Percentiles rank a stretch among this genome's conserved stretches.
Evolutionary conservation across 2,888 invertebrate genomes (phyloP).

Genomic region (Dryococelus australis): DNA sequence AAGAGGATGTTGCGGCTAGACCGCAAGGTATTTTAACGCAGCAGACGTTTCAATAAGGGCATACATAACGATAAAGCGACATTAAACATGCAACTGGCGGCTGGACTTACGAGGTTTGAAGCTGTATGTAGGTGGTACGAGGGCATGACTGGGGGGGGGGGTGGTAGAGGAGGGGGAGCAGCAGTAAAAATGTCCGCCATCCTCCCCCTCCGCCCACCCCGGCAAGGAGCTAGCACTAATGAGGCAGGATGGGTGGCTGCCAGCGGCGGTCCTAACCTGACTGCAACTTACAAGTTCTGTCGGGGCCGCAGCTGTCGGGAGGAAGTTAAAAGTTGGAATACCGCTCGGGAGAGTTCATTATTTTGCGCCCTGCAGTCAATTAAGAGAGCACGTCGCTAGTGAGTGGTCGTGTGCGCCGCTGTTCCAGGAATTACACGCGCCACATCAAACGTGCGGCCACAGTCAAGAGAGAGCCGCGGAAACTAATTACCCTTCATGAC

Average conservation of each 20-base stretch:
- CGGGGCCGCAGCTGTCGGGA: neutral
- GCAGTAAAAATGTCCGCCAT: neutral
- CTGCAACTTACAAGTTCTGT: neutral
- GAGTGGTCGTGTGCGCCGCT: neutral
- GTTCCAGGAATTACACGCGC: neutral
- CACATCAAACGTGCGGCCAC: too few relatives aligned
- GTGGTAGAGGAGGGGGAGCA: neutral
- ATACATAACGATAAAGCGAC: neutral
- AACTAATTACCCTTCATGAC: too few relatives aligned
- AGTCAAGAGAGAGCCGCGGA: too few relatives aligned
- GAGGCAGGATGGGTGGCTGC: slow-evolving; percentile 16
- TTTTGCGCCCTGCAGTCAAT: slow-evolving; percentile 9
- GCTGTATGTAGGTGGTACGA: neutral
- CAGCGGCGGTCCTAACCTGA: neutral
- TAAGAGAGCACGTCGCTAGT: neutral
- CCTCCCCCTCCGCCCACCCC: neutral
- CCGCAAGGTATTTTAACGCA: neutral
- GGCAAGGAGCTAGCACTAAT: neutral
- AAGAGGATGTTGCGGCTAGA: neutral
- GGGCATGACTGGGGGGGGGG: too few relatives aligned
- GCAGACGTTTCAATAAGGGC: neutral
- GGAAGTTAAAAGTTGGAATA: neutral
- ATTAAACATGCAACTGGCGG: neutral
- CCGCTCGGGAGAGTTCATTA: neutral
- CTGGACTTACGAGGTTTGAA: neutral